Conservation (phyloP, 2,888 invertebrate species). For the Stegophylla sp. region DNA sequence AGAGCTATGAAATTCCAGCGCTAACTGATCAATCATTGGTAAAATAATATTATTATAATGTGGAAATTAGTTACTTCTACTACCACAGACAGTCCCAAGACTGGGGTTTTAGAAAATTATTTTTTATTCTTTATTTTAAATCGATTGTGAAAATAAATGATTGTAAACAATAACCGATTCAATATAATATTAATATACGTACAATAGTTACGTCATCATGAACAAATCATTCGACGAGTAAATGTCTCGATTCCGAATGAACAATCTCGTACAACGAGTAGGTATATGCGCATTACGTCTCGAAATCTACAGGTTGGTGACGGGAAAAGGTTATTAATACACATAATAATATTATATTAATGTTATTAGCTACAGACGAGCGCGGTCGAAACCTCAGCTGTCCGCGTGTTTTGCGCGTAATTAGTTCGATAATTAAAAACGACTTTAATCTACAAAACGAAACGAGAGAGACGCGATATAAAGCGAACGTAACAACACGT, state of each 20-base stretch:
- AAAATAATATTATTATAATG: no score
- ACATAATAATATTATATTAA: neutral
- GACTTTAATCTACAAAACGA: neutral
- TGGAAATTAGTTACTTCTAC: no score
- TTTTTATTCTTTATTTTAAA: neutral
- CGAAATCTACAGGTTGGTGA: neutral
- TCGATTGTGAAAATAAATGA: slow-evolving; percentile 11
- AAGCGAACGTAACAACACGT: no score
- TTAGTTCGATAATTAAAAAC: neutral
- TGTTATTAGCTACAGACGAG: neutral
- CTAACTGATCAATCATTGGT: no score
- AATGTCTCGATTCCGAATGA: slow-evolving; percentile 31
- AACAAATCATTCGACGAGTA: neutral
- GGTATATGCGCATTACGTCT: slow-evolving; percentile 1
- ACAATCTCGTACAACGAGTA: slow-evolving; percentile 23
- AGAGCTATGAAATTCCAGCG: no score
- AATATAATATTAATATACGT: no score
- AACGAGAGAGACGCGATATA: neutral
- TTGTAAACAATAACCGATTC: slow-evolving; percentile 46
- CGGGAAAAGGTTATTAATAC: neutral
- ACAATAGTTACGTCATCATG: slow-evolving; percentile 24
- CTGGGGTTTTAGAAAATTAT: neutral
- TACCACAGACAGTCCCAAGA: no score
- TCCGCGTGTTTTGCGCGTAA: neutral
- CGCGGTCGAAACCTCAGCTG: neutral